phyloP scores from a whole-genome alignment of 2,888 invertebrate genomes.

The Lomographa bimaculata region DNA sequence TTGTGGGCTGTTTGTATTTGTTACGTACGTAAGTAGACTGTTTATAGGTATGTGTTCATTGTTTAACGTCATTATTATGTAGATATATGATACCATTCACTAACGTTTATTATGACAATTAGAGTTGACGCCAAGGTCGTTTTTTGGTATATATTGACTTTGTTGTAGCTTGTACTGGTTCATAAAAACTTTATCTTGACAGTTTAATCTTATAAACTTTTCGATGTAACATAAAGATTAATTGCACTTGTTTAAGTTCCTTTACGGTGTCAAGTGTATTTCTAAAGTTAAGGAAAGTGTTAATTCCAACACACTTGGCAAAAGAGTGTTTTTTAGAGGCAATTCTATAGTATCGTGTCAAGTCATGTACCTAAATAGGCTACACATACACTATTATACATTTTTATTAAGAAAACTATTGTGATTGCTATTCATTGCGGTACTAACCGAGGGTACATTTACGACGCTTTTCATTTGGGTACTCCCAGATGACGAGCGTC shows the following conservation, averaged over 20 bases:
- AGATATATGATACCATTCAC: conserved; percentile 58
- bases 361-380: too few species aligned
- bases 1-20: conserved; percentile 17
- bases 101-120: conserved; percentile 51
- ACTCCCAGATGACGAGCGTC: too few species aligned
- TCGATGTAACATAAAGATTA: conserved; percentile 8
- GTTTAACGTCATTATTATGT: conserved; percentile 53
- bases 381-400: too few species aligned
- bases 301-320: too few species aligned
- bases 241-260: conserved; percentile 8
- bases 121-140: conserved; percentile 55
- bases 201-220: conserved; percentile 18
- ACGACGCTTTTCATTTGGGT: too few species aligned
- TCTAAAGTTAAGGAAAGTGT: too few species aligned
- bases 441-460: too few species aligned
- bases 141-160: conserved; percentile 32
- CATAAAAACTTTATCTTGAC: conserved; percentile 20
- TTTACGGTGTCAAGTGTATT: too few species aligned
- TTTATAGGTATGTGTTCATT: conserved; percentile 48
- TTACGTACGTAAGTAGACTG: conserved; percentile 32
- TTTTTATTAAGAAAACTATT: too few species aligned
- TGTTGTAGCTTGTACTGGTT: conserved; percentile 6
- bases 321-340: too few species aligned
- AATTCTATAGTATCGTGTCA: too few species aligned
- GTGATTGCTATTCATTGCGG: too few species aligned